These are phyloP conservation scores for Beroe forskalii DNA, from an alignment of 37 sponge, comb jelly and placozoan species.

Conservation along the genomic window DNA sequence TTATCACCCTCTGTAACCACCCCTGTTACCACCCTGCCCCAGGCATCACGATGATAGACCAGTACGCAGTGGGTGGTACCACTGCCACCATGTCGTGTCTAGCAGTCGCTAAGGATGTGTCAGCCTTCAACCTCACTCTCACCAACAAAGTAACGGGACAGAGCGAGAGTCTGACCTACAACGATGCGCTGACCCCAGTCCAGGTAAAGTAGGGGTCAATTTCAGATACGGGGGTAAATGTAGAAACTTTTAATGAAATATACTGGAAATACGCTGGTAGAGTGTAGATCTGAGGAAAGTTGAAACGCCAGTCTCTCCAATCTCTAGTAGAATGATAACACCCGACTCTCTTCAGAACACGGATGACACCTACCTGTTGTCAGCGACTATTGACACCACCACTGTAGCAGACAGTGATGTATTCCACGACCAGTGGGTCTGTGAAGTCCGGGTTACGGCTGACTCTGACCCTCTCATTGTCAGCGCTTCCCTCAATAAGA, in stretches of 20 bases:
- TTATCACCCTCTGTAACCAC: not conserved
- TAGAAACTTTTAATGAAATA: no score
- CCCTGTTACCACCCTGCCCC: not conserved
- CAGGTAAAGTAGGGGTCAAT: not conserved
- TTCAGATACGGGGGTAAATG: not conserved
- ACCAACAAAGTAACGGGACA: not conserved
- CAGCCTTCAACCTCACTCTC: not conserved
- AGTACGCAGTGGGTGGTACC: slow-evolving; percentile 31
- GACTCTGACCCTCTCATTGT: not conserved
- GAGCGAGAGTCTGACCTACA: not conserved
- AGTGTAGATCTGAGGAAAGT: no score
- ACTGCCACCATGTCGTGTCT: slow-evolving; percentile 1
- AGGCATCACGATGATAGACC: not conserved
- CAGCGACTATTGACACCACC: not conserved
- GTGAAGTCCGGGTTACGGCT: not conserved
- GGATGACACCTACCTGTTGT: not conserved
- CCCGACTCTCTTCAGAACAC: not conserved
- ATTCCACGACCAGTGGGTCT: not conserved
- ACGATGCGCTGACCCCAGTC: not conserved
- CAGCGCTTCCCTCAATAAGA: not conserved
- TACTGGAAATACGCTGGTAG: no score
- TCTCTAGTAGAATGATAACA: not conserved
- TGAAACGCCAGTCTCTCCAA: no score
- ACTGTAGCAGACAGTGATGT: not conserved
- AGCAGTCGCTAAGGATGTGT: not conserved